Evolutionary conservation across 2,797 vertebrate genomes (phyloP), one percentile per base, ranked within the genome.

Genomic region (Fistularia commersonii): DNA sequence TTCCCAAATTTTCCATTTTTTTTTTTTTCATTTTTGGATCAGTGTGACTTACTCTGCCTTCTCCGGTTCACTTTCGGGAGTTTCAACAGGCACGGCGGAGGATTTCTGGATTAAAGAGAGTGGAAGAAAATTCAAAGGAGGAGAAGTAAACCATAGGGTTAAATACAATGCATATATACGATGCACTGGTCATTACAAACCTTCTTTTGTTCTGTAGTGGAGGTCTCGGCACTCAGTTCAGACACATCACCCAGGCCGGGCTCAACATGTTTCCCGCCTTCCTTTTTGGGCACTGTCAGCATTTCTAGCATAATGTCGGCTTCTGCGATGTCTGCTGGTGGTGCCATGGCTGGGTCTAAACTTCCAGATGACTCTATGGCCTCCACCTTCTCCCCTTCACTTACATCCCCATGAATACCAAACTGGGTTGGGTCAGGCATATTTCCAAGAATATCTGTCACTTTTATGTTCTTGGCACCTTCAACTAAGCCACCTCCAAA

Each of bases 401-500:
- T 33, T 9, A 83, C 82, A 50, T 99, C 97, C 1, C 96, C 93
- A 0, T 99, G 97, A 73, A 99, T 97, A 55, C 96, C 96, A 65
- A 97, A 98, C 57, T 99, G 97, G 6, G 96, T 99, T 0, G 97
- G 97, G 79, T 99, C 96, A 6, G 97, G 97, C 97, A 99, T 99
- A 81, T 98, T 97, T 8, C 96, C 97, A 40, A 99, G 86, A 77
- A 99, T 96, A 87, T 99, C 97, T 0, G 95, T 99, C 70, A 99
- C 97, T 87, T 96, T 95, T 1, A 98, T 99, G 76, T 98, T 99
- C 89, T 98, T 99, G 69, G 97, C 97, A 33, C 95, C 95, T 86
- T 99, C 97, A 1, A 99, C 94, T 8, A 99, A 83, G 46, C 97
- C 97, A 1, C 96, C 97, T 2, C 97, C 96, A 69, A 98, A 99